Percentiles rank a stretch among this genome's conserved stretches.
phyloP scores from a whole-genome alignment of 1,140 invertebrate species.

The Rhyacophila brunnea region DNA sequence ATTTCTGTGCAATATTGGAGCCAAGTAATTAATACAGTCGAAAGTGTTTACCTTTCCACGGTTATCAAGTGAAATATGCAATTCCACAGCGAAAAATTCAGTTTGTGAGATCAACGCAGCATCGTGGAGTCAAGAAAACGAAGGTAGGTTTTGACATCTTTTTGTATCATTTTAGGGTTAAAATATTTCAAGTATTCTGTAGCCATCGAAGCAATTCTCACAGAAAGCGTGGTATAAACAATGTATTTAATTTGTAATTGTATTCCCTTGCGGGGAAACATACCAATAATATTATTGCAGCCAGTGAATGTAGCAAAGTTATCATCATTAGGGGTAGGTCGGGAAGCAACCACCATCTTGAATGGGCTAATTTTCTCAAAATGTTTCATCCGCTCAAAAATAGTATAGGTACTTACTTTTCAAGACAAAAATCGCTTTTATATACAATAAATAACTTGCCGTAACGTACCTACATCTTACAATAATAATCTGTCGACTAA shows the following conservation, averaged over 20 bases:
- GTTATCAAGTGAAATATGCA: slow-evolving; percentile 15
- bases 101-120: slow-evolving; percentile 30
- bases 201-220: background rate
- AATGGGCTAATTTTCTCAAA: background rate
- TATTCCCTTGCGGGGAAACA: too few species aligned
- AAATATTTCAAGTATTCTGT: slow-evolving; percentile 1
- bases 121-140: slow-evolving; percentile 36
- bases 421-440: too few species aligned
- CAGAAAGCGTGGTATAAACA: too few species aligned
- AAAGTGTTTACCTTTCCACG: background rate
- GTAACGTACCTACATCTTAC: too few species aligned
- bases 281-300: too few species aligned
- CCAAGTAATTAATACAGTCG: background rate
- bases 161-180: slow-evolving; percentile 5
- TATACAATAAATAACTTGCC: too few species aligned
- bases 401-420: too few species aligned
- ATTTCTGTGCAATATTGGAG: slow-evolving; percentile 9
- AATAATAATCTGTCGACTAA: too few species aligned
- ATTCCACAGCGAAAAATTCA: slow-evolving; percentile 9
- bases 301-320: background rate
- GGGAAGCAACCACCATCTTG: slow-evolving; percentile 29
- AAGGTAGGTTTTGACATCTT: slow-evolving; percentile 20
- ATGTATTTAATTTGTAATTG: too few species aligned
- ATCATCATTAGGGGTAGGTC: slow-evolving; percentile 22
- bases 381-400: too few species aligned